Evolutionary conservation across 2,888 invertebrate genomes (phyloP).

Genomic region (Syrista parreyssii): DNA sequence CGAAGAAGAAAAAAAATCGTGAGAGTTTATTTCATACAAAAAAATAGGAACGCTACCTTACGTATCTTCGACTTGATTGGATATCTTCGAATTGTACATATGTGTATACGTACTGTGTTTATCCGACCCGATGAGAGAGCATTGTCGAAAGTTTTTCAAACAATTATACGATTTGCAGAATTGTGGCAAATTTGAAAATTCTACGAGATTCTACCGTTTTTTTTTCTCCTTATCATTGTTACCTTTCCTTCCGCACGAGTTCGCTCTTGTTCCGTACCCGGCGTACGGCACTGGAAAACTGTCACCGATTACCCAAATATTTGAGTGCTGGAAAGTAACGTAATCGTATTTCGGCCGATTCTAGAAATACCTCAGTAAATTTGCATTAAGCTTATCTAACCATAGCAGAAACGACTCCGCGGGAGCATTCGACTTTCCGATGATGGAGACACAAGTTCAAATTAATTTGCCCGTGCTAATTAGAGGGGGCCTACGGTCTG

Average conservation of each 20-base stretch:
- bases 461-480: neutral
- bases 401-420: slow-evolving; percentile 5
- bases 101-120: neutral
- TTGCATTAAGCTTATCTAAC: slow-evolving; percentile 45
- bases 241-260: neutral
- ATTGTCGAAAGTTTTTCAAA: neutral
- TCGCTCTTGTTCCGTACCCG: slow-evolving; percentile 27
- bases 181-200: neutral
- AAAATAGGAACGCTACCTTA: neutral
- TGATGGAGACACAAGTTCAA: neutral
- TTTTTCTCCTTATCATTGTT: slow-evolving; percentile 10
- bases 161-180: neutral
- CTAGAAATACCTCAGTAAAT: slow-evolving; percentile 39
- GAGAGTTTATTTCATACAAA: too few species aligned
- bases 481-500: too few species aligned
- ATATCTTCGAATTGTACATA: neutral
- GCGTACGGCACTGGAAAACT: slow-evolving; percentile 26
- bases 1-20: too few species aligned
- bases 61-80: neutral
- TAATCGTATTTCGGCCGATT: slow-evolving; percentile 31
- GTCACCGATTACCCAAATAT: slow-evolving; percentile 48
- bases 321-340: slow-evolving; percentile 35
- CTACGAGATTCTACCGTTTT: neutral
- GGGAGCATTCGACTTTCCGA: neutral
- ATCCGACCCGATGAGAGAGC: neutral